Evolutionary conservation across 1,140 invertebrate species (phyloP).

Genomic region (Drosophila rufa): DNA sequence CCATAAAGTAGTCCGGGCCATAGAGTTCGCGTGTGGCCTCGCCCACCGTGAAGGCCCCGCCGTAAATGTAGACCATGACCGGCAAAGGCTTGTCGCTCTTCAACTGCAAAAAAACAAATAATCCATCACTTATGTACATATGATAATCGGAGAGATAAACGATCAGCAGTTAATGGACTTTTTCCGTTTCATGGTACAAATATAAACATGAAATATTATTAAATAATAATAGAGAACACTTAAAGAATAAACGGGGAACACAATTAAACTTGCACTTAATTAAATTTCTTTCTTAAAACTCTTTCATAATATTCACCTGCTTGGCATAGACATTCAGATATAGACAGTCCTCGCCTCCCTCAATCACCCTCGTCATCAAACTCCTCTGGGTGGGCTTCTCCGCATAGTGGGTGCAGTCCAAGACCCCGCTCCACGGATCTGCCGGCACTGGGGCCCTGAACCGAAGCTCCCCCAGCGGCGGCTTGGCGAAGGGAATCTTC

Average conservation of each 20-base stretch:
- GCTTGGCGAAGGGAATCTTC: slow-evolving; percentile 90
- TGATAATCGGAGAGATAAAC: slow-evolving; percentile 5
- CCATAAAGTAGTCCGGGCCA: slow-evolving; percentile 88
- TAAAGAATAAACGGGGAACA: too few relatives aligned
- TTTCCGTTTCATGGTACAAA: too few relatives aligned
- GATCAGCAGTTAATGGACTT: neutral
- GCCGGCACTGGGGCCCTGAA: slow-evolving; percentile 86
- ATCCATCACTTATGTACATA: slow-evolving; percentile 10
- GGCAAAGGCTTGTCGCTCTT: slow-evolving; percentile 83
- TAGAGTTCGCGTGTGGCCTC: slow-evolving; percentile 85
- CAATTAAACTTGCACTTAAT: too few relatives aligned
- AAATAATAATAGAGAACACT: neutral
- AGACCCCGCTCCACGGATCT: slow-evolving; percentile 65
- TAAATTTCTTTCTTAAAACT: neutral
- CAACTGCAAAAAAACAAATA: slow-evolving; percentile 15
- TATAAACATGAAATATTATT: neutral
- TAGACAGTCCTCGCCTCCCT: slow-evolving; percentile 85
- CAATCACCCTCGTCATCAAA: slow-evolving; percentile 42
- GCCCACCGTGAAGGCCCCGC: slow-evolving; percentile 88
- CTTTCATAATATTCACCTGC: slow-evolving; percentile 49
- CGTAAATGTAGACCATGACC: slow-evolving; percentile 91
- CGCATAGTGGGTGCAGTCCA: slow-evolving; percentile 59
- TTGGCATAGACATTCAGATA: slow-evolving; percentile 82
- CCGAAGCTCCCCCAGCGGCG: slow-evolving; percentile 89
- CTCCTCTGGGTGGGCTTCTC: slow-evolving; percentile 66